Evolutionary conservation across 2,888 invertebrate species (phyloP).

Genomic region (Drosophila pegasa): DNA sequence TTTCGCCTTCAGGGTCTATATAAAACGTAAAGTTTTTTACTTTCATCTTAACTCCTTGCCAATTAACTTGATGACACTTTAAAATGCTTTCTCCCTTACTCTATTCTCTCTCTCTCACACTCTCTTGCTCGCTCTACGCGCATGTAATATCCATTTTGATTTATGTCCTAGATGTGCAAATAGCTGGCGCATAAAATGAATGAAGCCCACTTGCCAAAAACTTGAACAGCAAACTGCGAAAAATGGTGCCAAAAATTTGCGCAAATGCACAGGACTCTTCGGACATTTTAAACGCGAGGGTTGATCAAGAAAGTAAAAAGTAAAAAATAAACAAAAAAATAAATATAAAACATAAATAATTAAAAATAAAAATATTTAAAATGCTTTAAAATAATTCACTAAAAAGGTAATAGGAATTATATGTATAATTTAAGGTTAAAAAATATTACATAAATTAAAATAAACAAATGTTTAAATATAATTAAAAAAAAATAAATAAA

Average conservation of each 20-base stretch:
- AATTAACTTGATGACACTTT: conserved; percentile 66
- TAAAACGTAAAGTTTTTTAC: conserved; percentile 26
- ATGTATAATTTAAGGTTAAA: too few species aligned
- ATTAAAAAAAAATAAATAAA: too few species aligned
- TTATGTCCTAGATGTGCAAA: conserved; percentile 45
- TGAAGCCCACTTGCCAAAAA: conserved; percentile 47
- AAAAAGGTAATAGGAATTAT: too few species aligned
- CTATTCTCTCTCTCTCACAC: not conserved
- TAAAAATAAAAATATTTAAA: not conserved
- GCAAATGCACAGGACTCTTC: conserved; percentile 10
- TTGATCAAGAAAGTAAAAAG: too few species aligned
- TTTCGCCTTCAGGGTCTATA: conserved; percentile 18
- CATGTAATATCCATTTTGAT: conserved; percentile 41
- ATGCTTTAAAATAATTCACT: not conserved
- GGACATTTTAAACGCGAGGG: conserved; percentile 16
- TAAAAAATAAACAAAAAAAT: not conserved
- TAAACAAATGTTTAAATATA: too few species aligned
- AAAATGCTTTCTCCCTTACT: conserved; percentile 27
- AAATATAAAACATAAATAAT: not conserved
- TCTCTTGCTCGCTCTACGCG: not conserved
- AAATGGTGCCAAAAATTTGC: conserved; percentile 28
- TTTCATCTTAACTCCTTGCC: conserved; percentile 44
- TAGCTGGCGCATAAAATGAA: conserved; percentile 31
- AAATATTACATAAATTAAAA: not conserved
- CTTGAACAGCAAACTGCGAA: conserved; percentile 24